phyloP scores from a whole-genome alignment of 1,140 invertebrate species.

The Sitobion miscanthi region DNA sequence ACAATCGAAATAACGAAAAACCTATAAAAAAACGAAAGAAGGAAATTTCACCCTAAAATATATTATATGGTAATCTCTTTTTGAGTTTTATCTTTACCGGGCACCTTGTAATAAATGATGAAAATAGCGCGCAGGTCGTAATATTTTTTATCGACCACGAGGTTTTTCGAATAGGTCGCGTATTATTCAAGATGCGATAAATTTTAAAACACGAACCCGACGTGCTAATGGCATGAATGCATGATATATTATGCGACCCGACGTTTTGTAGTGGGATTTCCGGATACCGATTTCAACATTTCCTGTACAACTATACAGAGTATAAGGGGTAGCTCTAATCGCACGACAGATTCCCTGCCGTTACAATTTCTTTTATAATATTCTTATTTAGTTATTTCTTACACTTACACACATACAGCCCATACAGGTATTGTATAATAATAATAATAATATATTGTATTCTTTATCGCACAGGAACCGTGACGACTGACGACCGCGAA shows the following conservation, averaged over 20 bases:
- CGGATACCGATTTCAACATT: background rate
- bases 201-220: background rate
- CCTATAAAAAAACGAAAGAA: background rate
- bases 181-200: background rate
- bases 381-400: background rate
- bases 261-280: background rate
- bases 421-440: background rate
- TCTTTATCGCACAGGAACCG: background rate
- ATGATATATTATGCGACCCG: background rate
- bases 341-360: background rate
- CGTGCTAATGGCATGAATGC: background rate
- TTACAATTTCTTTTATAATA: background rate
- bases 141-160: background rate
- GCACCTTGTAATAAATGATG: background rate
- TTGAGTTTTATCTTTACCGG: background rate
- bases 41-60: background rate
- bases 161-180: background rate
- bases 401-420: background rate
- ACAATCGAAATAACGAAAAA: background rate
- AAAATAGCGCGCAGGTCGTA: background rate
- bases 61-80: background rate
- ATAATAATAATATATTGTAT: background rate
- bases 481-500: background rate
- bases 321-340: background rate
- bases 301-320: background rate